These are phyloP conservation scores for Triplophysa tibetana DNA, from an alignment of 2,113 vertebrate species.

Conservation along the genomic window DNA sequence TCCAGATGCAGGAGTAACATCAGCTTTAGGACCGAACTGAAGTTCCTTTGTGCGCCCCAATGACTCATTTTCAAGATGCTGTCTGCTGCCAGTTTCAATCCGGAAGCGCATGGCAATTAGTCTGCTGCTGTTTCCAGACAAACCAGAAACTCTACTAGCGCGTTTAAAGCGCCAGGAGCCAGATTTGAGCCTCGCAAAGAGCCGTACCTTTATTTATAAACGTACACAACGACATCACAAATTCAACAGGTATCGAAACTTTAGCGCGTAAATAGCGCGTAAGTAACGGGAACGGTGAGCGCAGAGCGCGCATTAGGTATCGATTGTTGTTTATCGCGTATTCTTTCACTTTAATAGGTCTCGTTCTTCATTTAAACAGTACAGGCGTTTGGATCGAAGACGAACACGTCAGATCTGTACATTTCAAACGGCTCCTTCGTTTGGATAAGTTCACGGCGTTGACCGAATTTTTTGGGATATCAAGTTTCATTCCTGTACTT, in stretches of 20 bases:
- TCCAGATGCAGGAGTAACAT: slow-evolving; percentile 40
- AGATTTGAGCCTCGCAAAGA: slow-evolving; percentile 12
- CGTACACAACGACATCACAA: not conserved
- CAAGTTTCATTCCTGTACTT: slow-evolving; percentile 49
- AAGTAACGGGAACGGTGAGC: slow-evolving; percentile 21
- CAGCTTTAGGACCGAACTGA: slow-evolving; percentile 68
- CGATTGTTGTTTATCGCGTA: not conserved
- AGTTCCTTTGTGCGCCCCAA: slow-evolving; percentile 94
- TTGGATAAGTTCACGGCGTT: slow-evolving; percentile 24
- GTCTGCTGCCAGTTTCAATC: slow-evolving; percentile 98
- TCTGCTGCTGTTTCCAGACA: slow-evolving; percentile 89
- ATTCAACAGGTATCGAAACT: slow-evolving; percentile 27
- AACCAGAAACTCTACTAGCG: slow-evolving; percentile 89
- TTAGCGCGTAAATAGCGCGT: not conserved
- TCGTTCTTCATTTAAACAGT: not conserved
- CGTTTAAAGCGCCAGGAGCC: slow-evolving; percentile 71
- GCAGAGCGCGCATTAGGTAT: not conserved
- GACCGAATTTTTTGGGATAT: slow-evolving; percentile 32
- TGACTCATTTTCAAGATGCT: slow-evolving; percentile 99
- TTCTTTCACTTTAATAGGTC: not conserved
- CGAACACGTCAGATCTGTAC: not conserved
- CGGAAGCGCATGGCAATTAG: slow-evolving; percentile 99
- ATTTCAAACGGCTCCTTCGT: not conserved
- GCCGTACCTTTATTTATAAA: not conserved
- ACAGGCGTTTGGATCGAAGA: not conserved